Evolutionary conservation across 2,113 vertebrate species (phyloP).

Genomic region (Cavia aperea): DNA sequence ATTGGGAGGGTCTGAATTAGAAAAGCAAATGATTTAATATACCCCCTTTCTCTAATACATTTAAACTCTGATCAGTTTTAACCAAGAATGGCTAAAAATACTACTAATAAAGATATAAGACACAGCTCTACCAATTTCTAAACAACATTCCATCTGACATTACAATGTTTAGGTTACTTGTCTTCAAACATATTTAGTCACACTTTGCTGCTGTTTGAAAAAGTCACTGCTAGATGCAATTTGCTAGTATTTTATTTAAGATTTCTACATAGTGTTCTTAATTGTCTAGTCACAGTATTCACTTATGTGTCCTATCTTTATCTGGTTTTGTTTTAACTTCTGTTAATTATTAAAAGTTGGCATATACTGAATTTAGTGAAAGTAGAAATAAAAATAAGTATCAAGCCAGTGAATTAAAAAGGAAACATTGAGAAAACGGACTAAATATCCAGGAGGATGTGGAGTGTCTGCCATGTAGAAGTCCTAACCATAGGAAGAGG

Average conservation of each 20-base stretch:
- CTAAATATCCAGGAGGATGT: not conserved
- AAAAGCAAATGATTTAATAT: slow-evolving; percentile 30
- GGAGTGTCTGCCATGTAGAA: not conserved
- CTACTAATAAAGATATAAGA: not conserved
- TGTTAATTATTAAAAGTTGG: slow-evolving; percentile 7
- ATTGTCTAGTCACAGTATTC: not conserved
- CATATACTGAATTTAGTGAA: slow-evolving; percentile 31
- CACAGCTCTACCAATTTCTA: not conserved
- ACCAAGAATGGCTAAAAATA: slow-evolving; percentile 13
- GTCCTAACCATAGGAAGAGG: not conserved
- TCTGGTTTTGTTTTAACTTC: not conserved
- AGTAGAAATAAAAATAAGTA: not conserved
- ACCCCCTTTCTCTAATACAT: not conserved
- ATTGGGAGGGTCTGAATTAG: not conserved
- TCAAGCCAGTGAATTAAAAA: slow-evolving; percentile 18
- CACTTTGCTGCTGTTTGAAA: not conserved
- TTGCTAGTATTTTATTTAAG: slow-evolving; percentile 8
- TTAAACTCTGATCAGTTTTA: slow-evolving; percentile 30
- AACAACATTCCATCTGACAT: not conserved
- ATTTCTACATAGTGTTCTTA: not conserved
- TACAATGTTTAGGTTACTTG: not conserved
- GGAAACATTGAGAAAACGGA: not conserved
- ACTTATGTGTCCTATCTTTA: not conserved
- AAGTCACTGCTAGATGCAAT: not conserved
- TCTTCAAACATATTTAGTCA: not conserved